Base-by-base conservation (phyloP, 2,888 invertebrate species). In the Drosophila parthenogenetica region DNA sequence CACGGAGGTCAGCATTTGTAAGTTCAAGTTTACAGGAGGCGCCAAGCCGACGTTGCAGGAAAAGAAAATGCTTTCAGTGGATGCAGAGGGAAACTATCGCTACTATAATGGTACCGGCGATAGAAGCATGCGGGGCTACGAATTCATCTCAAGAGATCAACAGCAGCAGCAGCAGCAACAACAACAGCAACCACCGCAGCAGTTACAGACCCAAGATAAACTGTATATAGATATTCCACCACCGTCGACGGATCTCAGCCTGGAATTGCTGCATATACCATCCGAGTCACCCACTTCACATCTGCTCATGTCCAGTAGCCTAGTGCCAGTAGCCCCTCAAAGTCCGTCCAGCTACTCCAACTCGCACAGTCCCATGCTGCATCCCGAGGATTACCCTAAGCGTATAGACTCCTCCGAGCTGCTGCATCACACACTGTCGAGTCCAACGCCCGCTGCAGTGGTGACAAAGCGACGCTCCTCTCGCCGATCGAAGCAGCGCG, bases 11-110 rank as follows among this genome's bases (percentile, higher is more conserved):
- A 96, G 96, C 91, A 98, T 98, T 89, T 98, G 98, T 91, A 98
- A 98, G 91, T 98, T 98, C 90, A 98, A 98, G 91, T 97, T 98
- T 90, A 97, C 97, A 0, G 97, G 97, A 0, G 98, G 98, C 0
- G 96, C 97, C 0, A 97, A 97, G 77, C 98, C 98, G 0, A 95
- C 95, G 64, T 90, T 98, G 50, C 97, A 98, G 90, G 97, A 98
- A 89, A 98, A 98, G 92, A 98, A 98, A 91, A 97, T 97, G 95
- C 93, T 98, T 0, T 97, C 97, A 0, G 97, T 98, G 0, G 97
- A 97, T 90, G 95, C 97, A 0, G 97, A 97, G 1, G 97, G 97
- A 0, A 97, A 97, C 89, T 97, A 97, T 79, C 93, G 96, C 25
- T 97, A 97, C 88, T 97, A 97, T 92, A 96, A 96, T 81, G 96